Conservation (phyloP, 2,797 vertebrate species). For the Mionectes olivaceus region DNA sequence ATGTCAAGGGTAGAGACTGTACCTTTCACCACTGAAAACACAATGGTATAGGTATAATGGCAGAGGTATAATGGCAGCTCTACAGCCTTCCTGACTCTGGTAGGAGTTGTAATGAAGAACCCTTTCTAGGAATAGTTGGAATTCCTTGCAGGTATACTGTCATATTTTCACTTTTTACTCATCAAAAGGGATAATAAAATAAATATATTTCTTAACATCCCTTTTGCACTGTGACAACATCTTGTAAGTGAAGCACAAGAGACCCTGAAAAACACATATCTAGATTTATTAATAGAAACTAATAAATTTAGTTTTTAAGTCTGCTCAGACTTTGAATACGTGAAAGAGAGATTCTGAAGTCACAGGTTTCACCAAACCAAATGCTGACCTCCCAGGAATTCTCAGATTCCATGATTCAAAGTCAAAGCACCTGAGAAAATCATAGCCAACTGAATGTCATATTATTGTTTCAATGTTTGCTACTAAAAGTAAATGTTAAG, state of each 20-base stretch:
- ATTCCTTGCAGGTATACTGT: neutral
- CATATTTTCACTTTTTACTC: neutral
- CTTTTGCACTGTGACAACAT: neutral
- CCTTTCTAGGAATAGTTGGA: neutral
- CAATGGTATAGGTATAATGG: no score
- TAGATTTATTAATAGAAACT: neutral
- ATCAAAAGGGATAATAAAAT: neutral
- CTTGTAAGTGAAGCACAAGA: neutral
- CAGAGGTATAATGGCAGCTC: neutral
- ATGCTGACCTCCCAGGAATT: neutral
- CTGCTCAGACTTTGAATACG: neutral
- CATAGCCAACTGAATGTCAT: neutral
- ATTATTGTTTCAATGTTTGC: slow-evolving; percentile 46
- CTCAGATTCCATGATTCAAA: neutral
- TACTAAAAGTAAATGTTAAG: slow-evolving; percentile 26
- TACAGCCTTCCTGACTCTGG: neutral
- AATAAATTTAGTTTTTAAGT: neutral
- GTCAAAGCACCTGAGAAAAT: slow-evolving; percentile 35
- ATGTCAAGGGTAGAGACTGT: neutral
- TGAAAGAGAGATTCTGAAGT: neutral
- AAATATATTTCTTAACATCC: neutral
- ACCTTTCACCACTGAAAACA: neutral
- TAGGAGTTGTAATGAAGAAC: neutral
- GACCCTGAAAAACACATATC: neutral
- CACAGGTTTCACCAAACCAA: neutral